Evolutionary conservation across 2,797 vertebrate genomes (phyloP), one percentile per base, ranked within the genome.

Genomic region (Gambelia wislizenii): DNA sequence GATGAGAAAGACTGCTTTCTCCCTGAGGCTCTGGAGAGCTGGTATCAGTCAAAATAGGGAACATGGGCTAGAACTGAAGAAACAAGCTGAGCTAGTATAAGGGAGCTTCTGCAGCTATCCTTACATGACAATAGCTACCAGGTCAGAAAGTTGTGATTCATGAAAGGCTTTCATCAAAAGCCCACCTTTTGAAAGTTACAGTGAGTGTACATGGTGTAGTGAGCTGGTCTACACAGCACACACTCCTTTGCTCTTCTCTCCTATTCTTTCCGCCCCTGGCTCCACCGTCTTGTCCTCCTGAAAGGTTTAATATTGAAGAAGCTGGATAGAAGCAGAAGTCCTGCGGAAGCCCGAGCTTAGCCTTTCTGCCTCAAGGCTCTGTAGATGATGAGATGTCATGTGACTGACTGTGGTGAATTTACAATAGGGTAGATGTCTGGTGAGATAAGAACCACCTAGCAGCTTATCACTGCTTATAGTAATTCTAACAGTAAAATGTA

Each of bases 391-490:
- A 78, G 36, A 52, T 54, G 79, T 74, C 67, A 78, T 36, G 44
- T 86, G 84, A 79, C 80, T 79, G 64, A 77, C 75, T 74, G 54
- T 59, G 76, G 83, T 89, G 91, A 89, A 89, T 84, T 84, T 89
- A 87, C 49, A 87, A 75, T 69, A 75, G 59, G 85, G 27, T 76
- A 79, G 33, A 76, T 75, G 77, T 80, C 85, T 87, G 39, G 54
- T 10, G 85, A 89, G 22, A 87, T n/a, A 49, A 88, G 39, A 75
- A 89, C 74, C 80, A n/a, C 42, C 64, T 79, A 54, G 84, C 79
- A 83, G 69, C 47, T 89, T 86, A 67, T 89, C 56, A 25, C 67
- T 67, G 79, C 84, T 47, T 81, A 67, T 59, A 87, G 30, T 70
- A 56, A 72, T 49, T 42, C 42, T 78, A 89, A 83, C 52, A 83